Percentiles rank a stretch among this genome's conserved stretches.
These are phyloP conservation scores for Apamea anceps DNA, from an alignment of 2,888 invertebrate genomes.

Conservation along the genomic window DNA sequence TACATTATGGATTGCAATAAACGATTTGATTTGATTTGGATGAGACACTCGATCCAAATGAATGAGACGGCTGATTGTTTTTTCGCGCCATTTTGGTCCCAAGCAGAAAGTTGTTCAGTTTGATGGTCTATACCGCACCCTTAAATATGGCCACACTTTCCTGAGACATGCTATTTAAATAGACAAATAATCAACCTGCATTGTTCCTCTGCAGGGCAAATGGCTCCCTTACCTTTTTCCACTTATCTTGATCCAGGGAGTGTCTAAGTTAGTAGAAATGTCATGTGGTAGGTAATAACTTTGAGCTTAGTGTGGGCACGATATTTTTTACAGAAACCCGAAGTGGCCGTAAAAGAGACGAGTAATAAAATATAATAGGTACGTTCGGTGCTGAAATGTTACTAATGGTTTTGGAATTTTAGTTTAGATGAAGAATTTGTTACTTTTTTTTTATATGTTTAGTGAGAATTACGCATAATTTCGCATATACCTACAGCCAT, in stretches of 20 bases:
- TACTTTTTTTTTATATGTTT: neutral
- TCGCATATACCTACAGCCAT: neutral
- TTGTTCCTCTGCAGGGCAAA: neutral
- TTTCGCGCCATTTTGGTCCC: too few relatives aligned
- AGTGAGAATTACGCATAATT: neutral
- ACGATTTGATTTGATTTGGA: too few relatives aligned
- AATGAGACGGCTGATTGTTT: too few relatives aligned
- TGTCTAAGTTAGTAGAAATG: neutral
- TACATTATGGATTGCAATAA: too few relatives aligned
- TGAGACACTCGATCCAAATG: too few relatives aligned
- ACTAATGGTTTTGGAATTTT: constrained; percentile 28
- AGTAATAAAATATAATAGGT: constrained; percentile 33
- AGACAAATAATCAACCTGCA: neutral
- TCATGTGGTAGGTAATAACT: constrained; percentile 14
- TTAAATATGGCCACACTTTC: too few relatives aligned
- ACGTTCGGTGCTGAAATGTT: constrained; percentile 4
- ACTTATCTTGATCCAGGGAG: neutral
- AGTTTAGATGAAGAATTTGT: neutral
- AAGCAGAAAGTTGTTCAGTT: too few relatives aligned
- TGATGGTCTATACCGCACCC: too few relatives aligned
- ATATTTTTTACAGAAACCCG: constrained; percentile 44
- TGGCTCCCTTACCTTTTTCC: neutral
- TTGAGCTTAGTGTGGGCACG: constrained; percentile 4
- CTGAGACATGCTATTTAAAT: too few relatives aligned
- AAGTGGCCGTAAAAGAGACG: constrained; percentile 36